Conservation (phyloP, 2,797 vertebrate genomes). For the Cottoperca gobio region DNA sequence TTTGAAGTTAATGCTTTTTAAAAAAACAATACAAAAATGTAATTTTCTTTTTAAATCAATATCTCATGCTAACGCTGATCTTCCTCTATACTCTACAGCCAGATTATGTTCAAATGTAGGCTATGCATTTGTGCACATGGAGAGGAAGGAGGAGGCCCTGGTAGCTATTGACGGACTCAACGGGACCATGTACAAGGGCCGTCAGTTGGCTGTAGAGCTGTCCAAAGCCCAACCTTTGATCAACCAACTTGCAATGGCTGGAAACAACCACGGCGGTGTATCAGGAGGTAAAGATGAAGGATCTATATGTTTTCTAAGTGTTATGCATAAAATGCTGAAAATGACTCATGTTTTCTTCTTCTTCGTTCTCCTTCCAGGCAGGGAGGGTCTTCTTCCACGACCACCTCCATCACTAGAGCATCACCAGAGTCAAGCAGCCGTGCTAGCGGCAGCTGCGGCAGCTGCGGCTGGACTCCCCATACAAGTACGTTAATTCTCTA, state of each 20-base stretch:
- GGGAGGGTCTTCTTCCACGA: conserved; percentile 81
- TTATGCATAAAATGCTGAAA: conserved; percentile 3
- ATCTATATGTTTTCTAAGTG: neutral
- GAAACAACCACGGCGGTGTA: conserved; percentile 41
- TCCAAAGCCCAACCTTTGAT: conserved; percentile 88
- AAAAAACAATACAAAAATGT: neutral
- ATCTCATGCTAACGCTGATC: neutral
- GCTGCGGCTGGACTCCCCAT: conserved; percentile 86
- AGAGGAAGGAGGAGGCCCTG: conserved; percentile 94
- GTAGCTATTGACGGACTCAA: conserved; percentile 94
- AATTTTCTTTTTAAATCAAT: conserved; percentile 1
- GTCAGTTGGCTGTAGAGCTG: conserved; percentile 94
- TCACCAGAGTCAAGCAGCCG: conserved; percentile 87
- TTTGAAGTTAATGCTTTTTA: neutral
- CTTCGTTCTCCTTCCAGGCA: conserved; percentile 42
- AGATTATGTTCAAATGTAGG: conserved; percentile 90
- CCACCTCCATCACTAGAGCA: conserved; percentile 83
- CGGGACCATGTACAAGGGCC: conserved; percentile 95
- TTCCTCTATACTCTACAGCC: conserved; percentile 65
- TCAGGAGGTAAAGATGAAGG: conserved; percentile 1
- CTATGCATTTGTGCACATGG: conserved; percentile 98
- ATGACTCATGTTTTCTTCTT: neutral
- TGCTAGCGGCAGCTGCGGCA: conserved; percentile 84
- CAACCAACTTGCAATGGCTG: conserved; percentile 69
- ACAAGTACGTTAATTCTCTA: conserved; percentile 65